Conservation (phyloP, 2,113 vertebrate species). For the Acanthochromis polyacanthus region DNA sequence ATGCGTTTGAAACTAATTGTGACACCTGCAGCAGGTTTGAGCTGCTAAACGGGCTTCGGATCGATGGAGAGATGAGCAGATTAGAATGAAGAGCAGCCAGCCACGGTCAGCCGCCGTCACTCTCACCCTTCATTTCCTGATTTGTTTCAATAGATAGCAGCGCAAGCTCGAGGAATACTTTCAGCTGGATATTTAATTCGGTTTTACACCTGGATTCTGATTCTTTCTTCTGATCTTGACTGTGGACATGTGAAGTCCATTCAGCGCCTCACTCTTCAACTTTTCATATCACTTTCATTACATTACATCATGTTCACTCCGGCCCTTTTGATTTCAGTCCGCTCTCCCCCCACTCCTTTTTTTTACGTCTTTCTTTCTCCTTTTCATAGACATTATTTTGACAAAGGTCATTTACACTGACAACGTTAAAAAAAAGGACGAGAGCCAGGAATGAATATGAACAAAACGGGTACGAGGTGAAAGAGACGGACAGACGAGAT, state of each 20-base stretch:
- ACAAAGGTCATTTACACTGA: slow-evolving; percentile 56
- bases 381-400: slow-evolving; percentile 36
- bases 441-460: slow-evolving; percentile 14
- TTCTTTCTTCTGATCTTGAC: not conserved
- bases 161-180: no score
- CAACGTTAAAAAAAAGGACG: slow-evolving; percentile 29
- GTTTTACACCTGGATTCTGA: not conserved
- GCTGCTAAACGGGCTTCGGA: no score
- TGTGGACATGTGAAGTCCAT: not conserved
- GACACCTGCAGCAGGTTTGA: no score
- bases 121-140: not conserved
- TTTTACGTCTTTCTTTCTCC: not conserved
- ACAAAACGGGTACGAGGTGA: not conserved
- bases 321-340: not conserved
- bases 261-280: slow-evolving; percentile 6
- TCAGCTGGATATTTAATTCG: no score
- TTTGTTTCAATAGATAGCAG: no score
- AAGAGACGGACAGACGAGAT: not conserved
- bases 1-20: no score
- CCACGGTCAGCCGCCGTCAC: not conserved
- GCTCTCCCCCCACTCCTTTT: not conserved
- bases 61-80: no score
- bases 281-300: slow-evolving; percentile 44
- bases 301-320: slow-evolving; percentile 50
- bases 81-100: not conserved